Evolutionary conservation across 2,113 vertebrate species (phyloP).

Genomic region (Potamarius usumacintae): DNA sequence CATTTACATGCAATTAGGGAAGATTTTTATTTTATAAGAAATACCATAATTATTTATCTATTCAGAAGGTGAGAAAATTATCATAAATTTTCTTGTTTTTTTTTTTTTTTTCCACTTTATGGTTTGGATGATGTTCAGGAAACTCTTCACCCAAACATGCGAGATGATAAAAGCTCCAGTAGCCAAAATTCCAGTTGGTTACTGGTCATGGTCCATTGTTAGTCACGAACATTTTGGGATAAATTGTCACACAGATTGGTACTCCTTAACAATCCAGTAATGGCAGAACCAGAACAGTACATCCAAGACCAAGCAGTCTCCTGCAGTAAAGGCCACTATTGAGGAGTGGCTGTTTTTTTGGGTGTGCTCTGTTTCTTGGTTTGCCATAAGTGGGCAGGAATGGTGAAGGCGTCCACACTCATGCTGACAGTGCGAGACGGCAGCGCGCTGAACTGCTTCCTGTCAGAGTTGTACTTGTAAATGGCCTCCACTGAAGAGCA

Average conservation of each 20-base stretch:
- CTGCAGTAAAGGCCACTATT: constrained; percentile 40
- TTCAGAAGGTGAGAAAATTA: background rate
- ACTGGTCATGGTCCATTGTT: background rate
- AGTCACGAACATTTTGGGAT: background rate
- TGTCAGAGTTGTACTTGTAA: constrained; percentile 91
- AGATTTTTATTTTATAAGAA: background rate
- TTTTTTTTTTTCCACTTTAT: background rate
- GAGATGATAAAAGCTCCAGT: background rate
- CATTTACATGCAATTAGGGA: constrained; percentile 18
- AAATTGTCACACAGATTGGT: background rate
- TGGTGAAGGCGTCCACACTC: constrained; percentile 89
- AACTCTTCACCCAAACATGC: background rate
- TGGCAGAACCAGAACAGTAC: background rate
- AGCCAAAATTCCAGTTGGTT: background rate
- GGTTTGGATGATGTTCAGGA: background rate
- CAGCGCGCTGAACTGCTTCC: constrained; percentile 88
- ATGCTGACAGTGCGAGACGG: constrained; percentile 88
- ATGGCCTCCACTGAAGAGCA: constrained; percentile 82
- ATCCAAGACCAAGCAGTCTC: background rate
- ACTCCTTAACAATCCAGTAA: background rate
- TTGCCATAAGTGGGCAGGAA: constrained; percentile 85
- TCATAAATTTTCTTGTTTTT: background rate
- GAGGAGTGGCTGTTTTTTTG: constrained; percentile 67
- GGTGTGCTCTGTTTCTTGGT: constrained; percentile 78
- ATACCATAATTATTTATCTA: background rate